phyloP scores from a whole-genome alignment of 1,140 invertebrate species.

The Chelonus insularis region DNA sequence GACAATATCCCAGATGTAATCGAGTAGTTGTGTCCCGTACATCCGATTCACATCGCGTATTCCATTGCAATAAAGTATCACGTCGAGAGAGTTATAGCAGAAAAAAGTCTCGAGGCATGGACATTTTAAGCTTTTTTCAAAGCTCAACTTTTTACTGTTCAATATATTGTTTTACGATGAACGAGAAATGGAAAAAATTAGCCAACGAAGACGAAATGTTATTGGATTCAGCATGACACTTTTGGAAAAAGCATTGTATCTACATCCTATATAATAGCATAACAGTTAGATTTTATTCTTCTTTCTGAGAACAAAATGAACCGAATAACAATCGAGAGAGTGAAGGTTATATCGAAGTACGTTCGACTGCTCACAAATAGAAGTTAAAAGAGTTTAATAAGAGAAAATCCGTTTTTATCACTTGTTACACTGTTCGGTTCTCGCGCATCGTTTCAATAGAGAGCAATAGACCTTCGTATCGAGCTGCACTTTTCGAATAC shows the following conservation, averaged over 20 bases:
- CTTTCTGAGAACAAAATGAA: background rate
- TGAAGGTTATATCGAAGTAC: background rate
- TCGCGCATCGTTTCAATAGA: background rate
- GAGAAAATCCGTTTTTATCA: constrained; percentile 30
- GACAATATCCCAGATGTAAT: constrained; percentile 16
- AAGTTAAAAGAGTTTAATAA: constrained; percentile 30
- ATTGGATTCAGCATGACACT: background rate
- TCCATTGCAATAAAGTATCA: constrained; percentile 23
- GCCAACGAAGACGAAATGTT: constrained; percentile 4
- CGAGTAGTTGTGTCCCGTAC: constrained; percentile 9
- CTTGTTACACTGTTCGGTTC: constrained; percentile 12
- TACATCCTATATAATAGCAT: background rate
- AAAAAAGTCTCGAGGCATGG: background rate
- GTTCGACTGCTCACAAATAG: background rate
- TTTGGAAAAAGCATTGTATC: no score
- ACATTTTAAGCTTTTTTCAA: background rate
- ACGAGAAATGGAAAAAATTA: constrained; percentile 5
- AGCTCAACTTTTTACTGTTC: background rate
- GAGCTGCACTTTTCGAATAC: background rate
- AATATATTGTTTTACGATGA: background rate
- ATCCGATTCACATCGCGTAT: constrained; percentile 25
- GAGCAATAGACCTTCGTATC: background rate
- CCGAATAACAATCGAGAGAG: background rate
- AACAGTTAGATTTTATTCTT: background rate
- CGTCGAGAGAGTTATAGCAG: constrained; percentile 6